Base-by-base conservation (phyloP, 1,140 invertebrate species). In the Cotesia glomerata region DNA sequence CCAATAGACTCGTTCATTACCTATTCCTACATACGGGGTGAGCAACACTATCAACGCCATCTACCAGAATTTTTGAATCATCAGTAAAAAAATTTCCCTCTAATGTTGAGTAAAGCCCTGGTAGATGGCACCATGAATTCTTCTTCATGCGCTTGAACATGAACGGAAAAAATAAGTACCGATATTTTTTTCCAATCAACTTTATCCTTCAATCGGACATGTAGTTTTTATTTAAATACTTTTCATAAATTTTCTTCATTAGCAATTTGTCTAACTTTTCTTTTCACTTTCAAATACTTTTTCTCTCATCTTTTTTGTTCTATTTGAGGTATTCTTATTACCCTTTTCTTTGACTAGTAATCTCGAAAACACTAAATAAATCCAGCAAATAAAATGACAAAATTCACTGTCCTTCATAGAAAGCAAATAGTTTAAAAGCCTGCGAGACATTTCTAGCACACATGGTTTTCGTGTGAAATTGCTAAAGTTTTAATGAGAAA, bases 401-500 rank as follows among this genome's bases (percentile, higher is more conserved):
- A 39, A n/a, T 34, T 8, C 26, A 54, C 16, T 51, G 11, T 65
- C 49, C 26, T 35, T 34, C 14, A 39, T 59, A 62, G 45, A 4
- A 32, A 54, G 26, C 56, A 58, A 66, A 39, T 66, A 36, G 16
- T 49, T 63, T 34, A 72, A 66, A 72, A 65, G 70, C 63, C 63
- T 66, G 52, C 63, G 62, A 56, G 62, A 59, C 49, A 72, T 72
- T 58, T 56, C 62, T 72, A 61, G 9, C 14, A 16, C 69, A 56
- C 62, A 71, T 56, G 51, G 62, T 59, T 72, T 72, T 66, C 70
- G n/a, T 72, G 73, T 68, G 74, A 75, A 78, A 80, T 80, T 79
- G 78, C 73, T 72, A 79, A 79, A 78, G 78, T 80, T 79, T 78
- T 80, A 78, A 80, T 79, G 77, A 78, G 75, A 80, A 78, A 76